These are phyloP conservation scores for Ciconia maguari DNA, from an alignment of 2,113 vertebrate genomes.

Conservation along the genomic window DNA sequence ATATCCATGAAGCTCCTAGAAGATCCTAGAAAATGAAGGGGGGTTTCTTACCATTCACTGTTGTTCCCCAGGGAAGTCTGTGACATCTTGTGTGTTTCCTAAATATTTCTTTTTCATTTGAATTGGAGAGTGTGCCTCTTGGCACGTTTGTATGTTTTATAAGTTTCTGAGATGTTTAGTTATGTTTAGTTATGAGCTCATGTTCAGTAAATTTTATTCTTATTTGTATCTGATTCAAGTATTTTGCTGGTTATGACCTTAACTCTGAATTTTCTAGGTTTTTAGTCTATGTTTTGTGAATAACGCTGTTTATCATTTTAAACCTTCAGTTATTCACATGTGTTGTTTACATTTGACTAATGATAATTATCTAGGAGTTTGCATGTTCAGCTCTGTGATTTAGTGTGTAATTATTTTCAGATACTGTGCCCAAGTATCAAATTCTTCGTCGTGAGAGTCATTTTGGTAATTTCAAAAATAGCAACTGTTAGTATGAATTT, in stretches of 20 bases:
- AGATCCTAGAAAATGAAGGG: background rate
- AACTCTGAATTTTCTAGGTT: background rate
- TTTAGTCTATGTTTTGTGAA: background rate
- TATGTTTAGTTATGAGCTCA: background rate
- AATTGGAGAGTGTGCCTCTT: background rate
- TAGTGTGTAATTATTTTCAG: background rate
- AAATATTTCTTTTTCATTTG: background rate
- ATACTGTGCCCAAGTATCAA: slow-evolving; percentile 9
- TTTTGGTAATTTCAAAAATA: slow-evolving; percentile 55
- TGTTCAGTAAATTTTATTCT: background rate
- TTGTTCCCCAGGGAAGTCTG: background rate
- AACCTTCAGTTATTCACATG: background rate
- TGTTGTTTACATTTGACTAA: background rate
- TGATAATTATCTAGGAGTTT: background rate
- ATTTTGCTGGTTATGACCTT: background rate
- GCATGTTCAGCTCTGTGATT: background rate
- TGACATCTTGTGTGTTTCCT: background rate
- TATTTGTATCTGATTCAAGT: slow-evolving; percentile 42
- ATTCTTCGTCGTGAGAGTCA: slow-evolving; percentile 23
- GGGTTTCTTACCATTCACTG: background rate
- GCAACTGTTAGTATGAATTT: slow-evolving; percentile 2
- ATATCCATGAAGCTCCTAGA: background rate
- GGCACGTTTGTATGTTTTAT: background rate
- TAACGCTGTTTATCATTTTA: background rate
- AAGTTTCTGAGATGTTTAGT: slow-evolving; percentile 40